Percentiles rank a stretch among this genome's conserved stretches.
phyloP scores from a whole-genome alignment of 2,797 vertebrate species.

The Myotis vivesi region DNA sequence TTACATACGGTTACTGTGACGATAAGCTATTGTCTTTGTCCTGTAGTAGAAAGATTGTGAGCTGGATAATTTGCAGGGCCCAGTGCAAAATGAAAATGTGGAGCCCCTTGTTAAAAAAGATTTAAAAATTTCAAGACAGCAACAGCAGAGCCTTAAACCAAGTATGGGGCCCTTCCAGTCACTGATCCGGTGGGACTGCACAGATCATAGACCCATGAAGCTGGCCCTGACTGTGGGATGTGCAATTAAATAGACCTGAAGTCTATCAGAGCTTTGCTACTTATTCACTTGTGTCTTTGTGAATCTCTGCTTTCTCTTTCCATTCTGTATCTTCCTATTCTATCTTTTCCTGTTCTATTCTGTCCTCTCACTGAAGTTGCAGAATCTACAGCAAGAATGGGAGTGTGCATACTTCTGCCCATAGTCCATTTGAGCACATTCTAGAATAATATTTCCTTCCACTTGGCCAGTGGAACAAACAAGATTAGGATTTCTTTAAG shows the following conservation, averaged over 20 bases:
- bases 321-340: constrained; percentile 21
- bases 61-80: constrained; percentile 5
- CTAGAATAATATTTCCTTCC: neutral
- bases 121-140: constrained; percentile 37
- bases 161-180: neutral
- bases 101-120: neutral
- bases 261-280: neutral
- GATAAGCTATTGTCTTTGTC: neutral
- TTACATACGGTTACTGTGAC: neutral
- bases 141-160: neutral
- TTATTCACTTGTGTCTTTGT: neutral
- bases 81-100: neutral
- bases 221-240: neutral
- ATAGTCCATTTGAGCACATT: neutral
- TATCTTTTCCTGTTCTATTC: neutral
- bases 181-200: neutral
- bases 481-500: constrained; percentile 34
- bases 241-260: constrained; percentile 18
- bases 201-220: neutral
- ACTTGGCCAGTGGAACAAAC: neutral
- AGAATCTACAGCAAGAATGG: neutral
- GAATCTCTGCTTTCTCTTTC: constrained; percentile 25
- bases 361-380: neutral
- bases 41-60: neutral
- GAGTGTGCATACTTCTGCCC: neutral